Evolutionary conservation across 2,113 vertebrate species (phyloP), one percentile per base, ranked within the genome.

Genomic region (Notarius quadriscutis): DNA sequence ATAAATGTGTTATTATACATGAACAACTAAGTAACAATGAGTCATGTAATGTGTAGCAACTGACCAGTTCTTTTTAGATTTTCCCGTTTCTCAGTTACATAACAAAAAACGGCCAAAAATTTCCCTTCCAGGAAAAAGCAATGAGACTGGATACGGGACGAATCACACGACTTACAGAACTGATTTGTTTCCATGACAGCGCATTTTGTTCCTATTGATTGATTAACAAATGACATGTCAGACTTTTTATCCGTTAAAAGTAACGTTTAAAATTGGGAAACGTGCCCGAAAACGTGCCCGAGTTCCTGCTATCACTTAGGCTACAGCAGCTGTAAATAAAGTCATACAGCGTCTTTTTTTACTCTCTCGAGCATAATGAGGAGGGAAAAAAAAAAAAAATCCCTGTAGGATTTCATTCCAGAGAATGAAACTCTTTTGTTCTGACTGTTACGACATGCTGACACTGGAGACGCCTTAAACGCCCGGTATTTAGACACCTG

Each of bases 1-100:
- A 48, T 74, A 74, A 74, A 11, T 48, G 18, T 74, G 71, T 48
- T 74, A 74, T 74, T 20, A 74, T 25, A 72, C 51, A 84, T 69
- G 34, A 83, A 83, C 67, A 84, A 71, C 48, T 7, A 81, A 12
- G 93, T 89, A 91, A 72, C 17, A 72, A 1, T 2, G 7, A 72
- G 14, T 72, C 5, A 41, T 41, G 15, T 71, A 41, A 8, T 0
- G 69, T 71, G n/a, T 62, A 25, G 60, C 20, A 25, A 25, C 60
- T 8, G 63, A 67, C 25, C 10, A 11, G 63, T 67, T 12, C 1
- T 62, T 20, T 41, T 41, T 41, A 22, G 60, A 62, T 62, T 62
- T 62, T 62, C 20, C 7, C 12, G 6, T 62, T 8, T 22, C 60
- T 62, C 22, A 62, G 20, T 62, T 62, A 22, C 11, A 7, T 4